phyloP scores from a whole-genome alignment of 2,113 vertebrate genomes.

The Petromus typicus region DNA sequence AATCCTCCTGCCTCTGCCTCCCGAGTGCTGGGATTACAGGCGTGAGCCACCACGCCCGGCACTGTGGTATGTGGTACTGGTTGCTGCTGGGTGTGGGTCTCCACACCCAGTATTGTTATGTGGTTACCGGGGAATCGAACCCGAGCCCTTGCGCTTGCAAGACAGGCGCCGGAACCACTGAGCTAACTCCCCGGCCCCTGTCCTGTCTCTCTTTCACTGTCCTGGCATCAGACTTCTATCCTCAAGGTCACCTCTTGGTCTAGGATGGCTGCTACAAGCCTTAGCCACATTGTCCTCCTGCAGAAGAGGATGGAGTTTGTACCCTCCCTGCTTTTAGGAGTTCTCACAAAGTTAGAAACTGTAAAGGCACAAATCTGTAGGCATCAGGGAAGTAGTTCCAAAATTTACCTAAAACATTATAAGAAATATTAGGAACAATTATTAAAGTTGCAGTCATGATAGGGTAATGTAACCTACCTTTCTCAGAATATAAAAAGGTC shows the following conservation, averaged over 20 bases:
- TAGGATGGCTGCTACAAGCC: neutral
- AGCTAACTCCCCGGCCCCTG: too few relatives aligned
- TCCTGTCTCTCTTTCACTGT: neutral
- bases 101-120: too few relatives aligned
- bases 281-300: neutral
- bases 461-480: neutral
- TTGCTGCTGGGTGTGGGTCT: too few relatives aligned
- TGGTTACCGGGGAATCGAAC: too few relatives aligned
- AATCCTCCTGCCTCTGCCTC: too few relatives aligned
- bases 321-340: neutral
- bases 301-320: neutral
- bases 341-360: neutral
- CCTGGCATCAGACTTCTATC: neutral
- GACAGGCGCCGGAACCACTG: too few relatives aligned
- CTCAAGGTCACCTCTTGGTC: constrained; percentile 14
- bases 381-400: neutral
- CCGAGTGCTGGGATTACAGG: too few relatives aligned
- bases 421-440: neutral
- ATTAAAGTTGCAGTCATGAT: neutral
- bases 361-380: neutral
- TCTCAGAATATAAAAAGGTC: constrained; percentile 43
- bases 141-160: too few relatives aligned
- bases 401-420: neutral
- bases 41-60: too few relatives aligned
- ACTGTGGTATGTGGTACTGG: too few relatives aligned